These are phyloP conservation scores for Agriopis leucophaearia DNA, from an alignment of 2,888 invertebrate genomes.

Conservation along the genomic window DNA sequence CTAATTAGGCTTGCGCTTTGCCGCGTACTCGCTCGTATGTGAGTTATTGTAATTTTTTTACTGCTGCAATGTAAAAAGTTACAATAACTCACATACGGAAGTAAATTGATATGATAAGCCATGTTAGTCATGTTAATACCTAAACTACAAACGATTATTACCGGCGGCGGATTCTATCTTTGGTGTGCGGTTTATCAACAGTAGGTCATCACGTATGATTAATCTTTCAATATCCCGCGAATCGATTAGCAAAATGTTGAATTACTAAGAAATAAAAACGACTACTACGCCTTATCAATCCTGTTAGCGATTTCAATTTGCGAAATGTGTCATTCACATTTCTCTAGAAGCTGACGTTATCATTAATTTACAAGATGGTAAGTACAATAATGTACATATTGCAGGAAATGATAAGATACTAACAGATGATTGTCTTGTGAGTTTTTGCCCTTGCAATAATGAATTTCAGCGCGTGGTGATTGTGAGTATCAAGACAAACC, in stretches of 20 bases:
- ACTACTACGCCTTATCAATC: constrained; percentile 5
- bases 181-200: not conserved
- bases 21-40: too few species aligned
- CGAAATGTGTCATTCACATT: constrained; percentile 31
- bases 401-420: constrained; percentile 36
- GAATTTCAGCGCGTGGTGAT: too few species aligned
- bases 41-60: too few species aligned
- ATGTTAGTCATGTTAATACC: constrained; percentile 11
- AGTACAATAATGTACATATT: constrained; percentile 29
- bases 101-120: not conserved
- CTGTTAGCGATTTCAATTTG: constrained; percentile 15
- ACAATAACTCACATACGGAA: not conserved
- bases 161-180: not conserved
- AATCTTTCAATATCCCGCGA: constrained; percentile 41
- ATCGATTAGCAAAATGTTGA: constrained; percentile 29
- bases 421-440: constrained; percentile 20
- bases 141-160: not conserved
- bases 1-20: too few species aligned
- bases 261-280: constrained; percentile 22
- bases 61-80: too few species aligned
- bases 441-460: not conserved
- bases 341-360: constrained; percentile 35
- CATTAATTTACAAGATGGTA: constrained; percentile 24
- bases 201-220: constrained; percentile 18
- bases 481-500: too few species aligned